Evolutionary conservation across 2,888 invertebrate species (phyloP).

Genomic region (Herminia tarsipennalis): DNA sequence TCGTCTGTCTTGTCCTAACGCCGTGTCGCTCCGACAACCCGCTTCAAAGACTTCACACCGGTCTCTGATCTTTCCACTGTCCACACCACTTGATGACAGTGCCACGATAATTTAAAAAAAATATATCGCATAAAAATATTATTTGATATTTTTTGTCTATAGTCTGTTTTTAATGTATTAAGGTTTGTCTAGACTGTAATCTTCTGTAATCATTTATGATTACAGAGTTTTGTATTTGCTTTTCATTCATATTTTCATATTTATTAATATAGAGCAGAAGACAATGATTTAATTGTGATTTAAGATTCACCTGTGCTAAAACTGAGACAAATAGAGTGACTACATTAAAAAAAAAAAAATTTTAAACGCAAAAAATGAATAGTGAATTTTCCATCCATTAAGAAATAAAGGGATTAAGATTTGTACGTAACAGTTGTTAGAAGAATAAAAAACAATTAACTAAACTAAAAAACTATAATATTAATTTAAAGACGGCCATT

Average conservation of each 20-base stretch:
- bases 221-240: no score
- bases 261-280: no score
- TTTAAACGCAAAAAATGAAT: no score
- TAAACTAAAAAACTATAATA: slow-evolving; percentile 3
- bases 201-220: no score
- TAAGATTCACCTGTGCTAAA: no score
- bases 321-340: no score
- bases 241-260: no score
- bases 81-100: slow-evolving; percentile 48
- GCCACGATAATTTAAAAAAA: slow-evolving; percentile 39
- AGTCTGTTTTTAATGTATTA: background rate
- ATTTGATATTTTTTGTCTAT: slow-evolving; percentile 12
- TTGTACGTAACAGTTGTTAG: background rate
- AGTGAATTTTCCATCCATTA: no score
- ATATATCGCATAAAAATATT: slow-evolving; percentile 14
- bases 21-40: slow-evolving; percentile 55
- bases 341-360: no score
- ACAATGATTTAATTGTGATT: no score
- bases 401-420: slow-evolving; percentile 3
- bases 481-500: background rate
- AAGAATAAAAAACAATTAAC: background rate
- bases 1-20: slow-evolving; percentile 58
- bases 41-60: slow-evolving; percentile 55
- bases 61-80: slow-evolving; percentile 70
- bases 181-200: no score